These are phyloP conservation scores for Lasioglossum pauxillum DNA, from an alignment of 2,888 invertebrate genomes.

Conservation along the genomic window DNA sequence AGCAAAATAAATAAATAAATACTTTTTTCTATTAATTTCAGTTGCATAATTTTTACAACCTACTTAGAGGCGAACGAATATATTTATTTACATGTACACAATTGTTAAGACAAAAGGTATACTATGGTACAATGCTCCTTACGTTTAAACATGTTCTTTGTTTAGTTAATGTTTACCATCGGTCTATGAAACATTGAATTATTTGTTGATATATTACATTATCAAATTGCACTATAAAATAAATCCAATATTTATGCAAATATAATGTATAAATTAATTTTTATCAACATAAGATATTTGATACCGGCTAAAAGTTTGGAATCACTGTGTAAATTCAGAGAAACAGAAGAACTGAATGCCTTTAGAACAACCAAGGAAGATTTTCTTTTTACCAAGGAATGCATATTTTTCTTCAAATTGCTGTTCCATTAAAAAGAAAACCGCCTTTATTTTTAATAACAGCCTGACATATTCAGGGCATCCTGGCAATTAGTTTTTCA, in stretches of 20 bases:
- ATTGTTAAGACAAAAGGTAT: not conserved
- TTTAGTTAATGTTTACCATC: not conserved
- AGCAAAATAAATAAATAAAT: not conserved
- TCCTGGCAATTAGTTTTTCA: no score
- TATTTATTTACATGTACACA: not conserved
- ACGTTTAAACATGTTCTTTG: not conserved
- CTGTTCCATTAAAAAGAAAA: no score
- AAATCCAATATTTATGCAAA: not conserved
- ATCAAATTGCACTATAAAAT: not conserved
- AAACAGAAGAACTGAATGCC: no score
- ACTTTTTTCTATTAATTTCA: not conserved
- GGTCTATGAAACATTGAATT: not conserved
- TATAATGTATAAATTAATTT: not conserved
- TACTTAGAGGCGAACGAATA: not conserved
- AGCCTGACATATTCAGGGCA: no score
- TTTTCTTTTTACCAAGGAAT: no score
- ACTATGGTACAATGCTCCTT: not conserved
- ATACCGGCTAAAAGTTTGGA: not conserved
- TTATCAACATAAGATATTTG: not conserved
- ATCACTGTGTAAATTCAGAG: no score
- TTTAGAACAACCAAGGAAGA: no score
- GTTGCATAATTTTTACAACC: not conserved
- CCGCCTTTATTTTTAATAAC: no score
- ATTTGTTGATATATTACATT: not conserved
- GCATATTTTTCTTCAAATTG: no score